Conservation (phyloP, 2,888 invertebrate species). For the Charanyca ferruginea region DNA sequence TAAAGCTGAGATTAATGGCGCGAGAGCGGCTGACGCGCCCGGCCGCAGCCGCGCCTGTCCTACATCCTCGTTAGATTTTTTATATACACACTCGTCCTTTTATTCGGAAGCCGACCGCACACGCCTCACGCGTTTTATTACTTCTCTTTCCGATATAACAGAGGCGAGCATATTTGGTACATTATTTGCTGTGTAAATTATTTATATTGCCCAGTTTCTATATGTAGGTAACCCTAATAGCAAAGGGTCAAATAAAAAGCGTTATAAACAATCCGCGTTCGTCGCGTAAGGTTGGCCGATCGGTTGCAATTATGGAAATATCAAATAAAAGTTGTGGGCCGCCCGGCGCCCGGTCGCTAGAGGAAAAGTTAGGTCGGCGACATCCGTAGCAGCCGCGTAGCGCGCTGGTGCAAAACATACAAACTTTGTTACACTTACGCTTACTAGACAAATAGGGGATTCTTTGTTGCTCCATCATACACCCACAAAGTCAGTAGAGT, state of each 20-base stretch:
- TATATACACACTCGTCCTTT: conserved; percentile 79
- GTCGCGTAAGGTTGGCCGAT: conserved; percentile 16
- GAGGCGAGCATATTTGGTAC: conserved; percentile 69
- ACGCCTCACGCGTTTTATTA: conserved; percentile 81
- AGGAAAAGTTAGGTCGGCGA: conserved; percentile 66
- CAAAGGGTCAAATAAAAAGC: conserved; percentile 40
- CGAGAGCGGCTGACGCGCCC: conserved; percentile 73
- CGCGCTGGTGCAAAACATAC: conserved; percentile 59
- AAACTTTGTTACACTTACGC: conserved; percentile 69
- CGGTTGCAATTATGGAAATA: conserved; percentile 61
- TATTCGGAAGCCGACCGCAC: conserved; percentile 81
- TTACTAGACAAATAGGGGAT: conserved; percentile 74
- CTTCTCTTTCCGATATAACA: conserved; percentile 78
- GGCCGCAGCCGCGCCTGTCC: conserved; percentile 67
- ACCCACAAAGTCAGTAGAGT: conserved; percentile 70
- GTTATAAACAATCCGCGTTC: conserved; percentile 31
- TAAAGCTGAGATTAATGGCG: conserved; percentile 87
- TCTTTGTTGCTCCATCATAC: conserved; percentile 77
- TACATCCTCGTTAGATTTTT: conserved; percentile 83
- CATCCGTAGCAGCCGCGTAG: conserved; percentile 69
- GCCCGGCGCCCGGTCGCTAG: conserved; percentile 38
- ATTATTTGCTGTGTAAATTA: conserved; percentile 70
- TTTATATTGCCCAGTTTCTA: conserved; percentile 59
- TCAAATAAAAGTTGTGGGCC: conserved; percentile 70
- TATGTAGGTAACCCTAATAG: conserved; percentile 38